Conservation (phyloP, 2,797 vertebrate species). For the Pempheris klunzingeri region DNA sequence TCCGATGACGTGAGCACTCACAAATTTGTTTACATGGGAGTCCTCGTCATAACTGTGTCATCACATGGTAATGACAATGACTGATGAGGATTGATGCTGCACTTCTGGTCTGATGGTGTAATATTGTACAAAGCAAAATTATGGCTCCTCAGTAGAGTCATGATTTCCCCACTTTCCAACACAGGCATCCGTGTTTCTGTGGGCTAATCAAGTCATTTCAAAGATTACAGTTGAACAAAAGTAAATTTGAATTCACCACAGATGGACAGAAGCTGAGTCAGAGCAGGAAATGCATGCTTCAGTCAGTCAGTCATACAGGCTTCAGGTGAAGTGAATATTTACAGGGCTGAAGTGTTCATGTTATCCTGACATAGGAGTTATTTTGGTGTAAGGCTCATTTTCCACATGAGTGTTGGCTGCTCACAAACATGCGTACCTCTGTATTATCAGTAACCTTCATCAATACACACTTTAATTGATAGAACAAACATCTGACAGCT, state of each 20-base stretch:
- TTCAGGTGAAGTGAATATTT: not conserved
- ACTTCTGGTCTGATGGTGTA: not conserved
- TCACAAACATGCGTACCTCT: not conserved
- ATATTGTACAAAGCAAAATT: too few relatives aligned
- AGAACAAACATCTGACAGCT: too few relatives aligned
- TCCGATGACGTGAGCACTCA: too few relatives aligned
- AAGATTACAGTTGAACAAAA: not conserved
- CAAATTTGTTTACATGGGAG: too few relatives aligned
- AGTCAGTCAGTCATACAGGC: not conserved
- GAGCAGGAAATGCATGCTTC: slow-evolving; percentile 8
- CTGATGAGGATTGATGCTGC: not conserved
- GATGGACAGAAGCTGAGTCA: too few relatives aligned
- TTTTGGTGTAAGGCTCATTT: not conserved
- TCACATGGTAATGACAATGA: too few relatives aligned
- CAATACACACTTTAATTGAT: not conserved
- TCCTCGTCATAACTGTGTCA: too few relatives aligned
- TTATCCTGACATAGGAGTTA: slow-evolving; percentile 23
- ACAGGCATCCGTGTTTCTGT: not conserved
- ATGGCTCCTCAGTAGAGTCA: not conserved
- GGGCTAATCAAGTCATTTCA: not conserved
- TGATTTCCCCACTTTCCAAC: not conserved
- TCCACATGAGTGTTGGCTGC: not conserved
- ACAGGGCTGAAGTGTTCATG: slow-evolving; percentile 15
- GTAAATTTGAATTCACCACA: too few relatives aligned
- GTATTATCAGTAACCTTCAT: not conserved